Evolutionary conservation across 2,888 invertebrate genomes (phyloP), one percentile per base, ranked within the genome.

Genomic region (Spialia ferax): DNA sequence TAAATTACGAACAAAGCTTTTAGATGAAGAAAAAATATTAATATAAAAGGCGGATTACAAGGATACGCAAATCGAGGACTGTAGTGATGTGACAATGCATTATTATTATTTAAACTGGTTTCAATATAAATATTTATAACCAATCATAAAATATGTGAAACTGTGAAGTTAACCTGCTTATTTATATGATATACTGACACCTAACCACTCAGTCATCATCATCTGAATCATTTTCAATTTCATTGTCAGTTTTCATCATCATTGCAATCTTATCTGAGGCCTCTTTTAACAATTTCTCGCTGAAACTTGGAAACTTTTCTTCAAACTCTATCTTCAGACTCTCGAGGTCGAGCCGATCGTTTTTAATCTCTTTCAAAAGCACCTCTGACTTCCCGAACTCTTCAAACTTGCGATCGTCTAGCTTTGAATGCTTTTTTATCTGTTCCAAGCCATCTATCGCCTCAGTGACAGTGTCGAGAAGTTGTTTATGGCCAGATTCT

Each of bases 381-480:
- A 48, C 70, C 22, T 88, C 76, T 0, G 87, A 80, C 4, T 77
- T 80, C 0, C 83, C 80, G 48, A 87, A 91, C 56, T 88, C 86
- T 45, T 82, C 79, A 35, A 89, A 88, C 67, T 89, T 91, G 0
- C 77, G 70, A 0, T 76, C 4, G 29, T 92, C 87, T 3, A 93
- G 70, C 1, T 88, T 83, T 0, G 89, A 93, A 68, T 89, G 86
- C 20, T 81, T 87, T 72, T 89, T 91, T 0, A 94, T 90, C 15
- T 87, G 78, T 26, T 87, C 87, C 1, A 94, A 71, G 0, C 91
- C 91, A 0, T 86, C 82, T 0, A 92, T 83, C 0, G 93, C 89
- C 52, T 93, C 91, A 0, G 84, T 87, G 0, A 94, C 89, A 0
- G 92, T 91, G 0, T 93, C 89, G 1, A 93, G 57, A 0, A 94